Evolutionary conservation across 1,140 invertebrate species (phyloP), one percentile per base, ranked within the genome.

Genomic region (Ctenoplectra terminalis): DNA sequence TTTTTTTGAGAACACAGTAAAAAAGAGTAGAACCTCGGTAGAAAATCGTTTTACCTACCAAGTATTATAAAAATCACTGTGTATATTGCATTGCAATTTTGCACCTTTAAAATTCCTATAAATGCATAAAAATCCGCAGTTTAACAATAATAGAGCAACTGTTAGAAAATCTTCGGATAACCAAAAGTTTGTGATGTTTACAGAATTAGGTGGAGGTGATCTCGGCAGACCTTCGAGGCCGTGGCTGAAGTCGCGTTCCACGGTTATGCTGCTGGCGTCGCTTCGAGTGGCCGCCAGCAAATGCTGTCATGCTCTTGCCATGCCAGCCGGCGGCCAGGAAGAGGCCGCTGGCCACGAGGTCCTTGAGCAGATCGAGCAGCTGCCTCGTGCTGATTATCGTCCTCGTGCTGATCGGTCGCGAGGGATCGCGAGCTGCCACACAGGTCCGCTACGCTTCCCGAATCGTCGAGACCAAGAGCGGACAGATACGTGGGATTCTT

Each of bases 391-490:
- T 91, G 70, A 88, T 92, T 60, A 73, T 87, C 78, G 31, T 90
- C 43, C 52, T 88, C 46, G 82, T 88, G 52, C 69, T 88, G 66
- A 77, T 82, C 74, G 80, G 72, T n/a, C 63, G 66, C 70, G 69
- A 58, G 9, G 73, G 46, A 80, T 85, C 74, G 83, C 90, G 72
- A 83, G 85, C 80, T 74, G 87, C 74, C 60, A 81, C 90, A 34
- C 88, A 88, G 73, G 91, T 92, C 0, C 91, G 94, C 34, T 94
- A 94, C 90, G 94, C 94, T 60, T 94, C 94, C 69, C 92, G 95
- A 75, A 94, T 95, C 58, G 94, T 95, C 67, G 94, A 94, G 70
- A 96, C 95, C 37, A 95, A 95, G 83, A 95, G 95, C 84, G 96
- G 96, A 66, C 94, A 94, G 66, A 94, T 96, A 52, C 93, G 95